Percentiles rank a stretch among this genome's conserved stretches.
phyloP scores from a whole-genome alignment of 2,888 invertebrate species.

The Lathronympha strigana region DNA sequence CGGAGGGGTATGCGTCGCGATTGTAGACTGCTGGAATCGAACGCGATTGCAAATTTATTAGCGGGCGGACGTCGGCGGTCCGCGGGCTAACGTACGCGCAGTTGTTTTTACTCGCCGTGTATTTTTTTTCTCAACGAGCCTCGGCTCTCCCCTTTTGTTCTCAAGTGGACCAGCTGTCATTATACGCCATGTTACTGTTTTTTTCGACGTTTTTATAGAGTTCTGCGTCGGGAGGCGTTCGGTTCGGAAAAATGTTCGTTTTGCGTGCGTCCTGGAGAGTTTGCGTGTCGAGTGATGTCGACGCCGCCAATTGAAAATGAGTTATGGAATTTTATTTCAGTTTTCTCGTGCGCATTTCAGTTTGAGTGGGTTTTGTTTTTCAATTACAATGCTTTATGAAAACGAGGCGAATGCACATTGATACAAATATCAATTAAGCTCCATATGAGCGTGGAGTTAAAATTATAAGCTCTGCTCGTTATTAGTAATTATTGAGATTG shows the following conservation, averaged over 20 bases:
- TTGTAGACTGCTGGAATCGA: conserved; percentile 66
- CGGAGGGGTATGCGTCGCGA: conserved; percentile 59
- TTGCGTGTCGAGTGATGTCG: conserved; percentile 79
- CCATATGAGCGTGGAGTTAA: conserved; percentile 9
- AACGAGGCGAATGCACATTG: conserved; percentile 35
- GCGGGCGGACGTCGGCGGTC: conserved; percentile 68
- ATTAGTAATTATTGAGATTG: not conserved
- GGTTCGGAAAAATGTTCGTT: conserved; percentile 83
- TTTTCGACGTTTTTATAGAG: conserved; percentile 83
- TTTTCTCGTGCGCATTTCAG: conserved; percentile 60
- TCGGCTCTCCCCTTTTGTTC: conserved; percentile 83
- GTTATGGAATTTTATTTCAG: conserved; percentile 73
- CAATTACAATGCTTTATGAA: conserved; percentile 47
- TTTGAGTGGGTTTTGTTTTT: conserved; percentile 61
- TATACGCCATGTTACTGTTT: conserved; percentile 85
- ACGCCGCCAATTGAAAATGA: conserved; percentile 75
- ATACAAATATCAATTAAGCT: conserved; percentile 31
- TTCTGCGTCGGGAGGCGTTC: conserved; percentile 81
- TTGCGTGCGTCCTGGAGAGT: conserved; percentile 81
- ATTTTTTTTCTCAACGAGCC: conserved; percentile 82
- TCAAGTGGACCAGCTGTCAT: conserved; percentile 86
- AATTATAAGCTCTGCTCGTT: conserved; percentile 20
- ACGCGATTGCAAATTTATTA: conserved; percentile 83
- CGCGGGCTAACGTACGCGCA: conserved; percentile 68
- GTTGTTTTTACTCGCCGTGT: conserved; percentile 81